Base-by-base conservation (phyloP, 2,888 invertebrate species). In the Muscina levida region DNA sequence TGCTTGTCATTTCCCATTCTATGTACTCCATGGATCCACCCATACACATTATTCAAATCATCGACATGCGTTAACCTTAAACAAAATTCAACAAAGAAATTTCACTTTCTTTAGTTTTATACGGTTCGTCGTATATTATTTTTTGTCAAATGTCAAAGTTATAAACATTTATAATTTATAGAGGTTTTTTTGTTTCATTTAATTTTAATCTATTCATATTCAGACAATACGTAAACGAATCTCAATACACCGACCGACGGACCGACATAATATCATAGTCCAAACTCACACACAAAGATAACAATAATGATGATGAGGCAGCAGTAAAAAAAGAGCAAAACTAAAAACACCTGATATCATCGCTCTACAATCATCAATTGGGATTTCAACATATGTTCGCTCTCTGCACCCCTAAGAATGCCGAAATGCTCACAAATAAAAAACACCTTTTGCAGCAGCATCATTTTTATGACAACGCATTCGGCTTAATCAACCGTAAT, bases 401-500 rank as follows among this genome's bases (percentile, higher is more conserved):
- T 17, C n/a, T n/a, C 15, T 15, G 8, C 10, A 37, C 37, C 4
- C 37, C 4, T 37, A 10, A 6, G 37, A n/a, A n/a, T n/a, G n/a
- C n/a, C n/a, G n/a, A n/a, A n/a, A n/a, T n/a, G n/a, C n/a, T n/a
- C n/a, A n/a, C n/a, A n/a, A n/a, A n/a, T n/a, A 51, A 37, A 62
- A 62, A 62, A 62, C 62, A 62, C 62, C 62, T 62, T 62, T 62
- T 62, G n/a, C 15, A 31, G 37, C 39, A 19, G n/a, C 19, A 39
- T 59, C 19, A 11, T n/a, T 56, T 56, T 51, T 37, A 62, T 62
- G 11, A 62, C 62, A 39, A 39, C 62, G 62, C 42, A n/a, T 62
- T 62, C 42, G 62, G 62, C 39, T 62, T 62, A 62, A 62, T 62
- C 62, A 62, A 62, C 37, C 39, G 42, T 62, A 62, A 62, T 62